Percentiles rank a stretch among this genome's conserved stretches.
phyloP scores from a whole-genome alignment of 2,113 vertebrate genomes.

The Noturus placidus region DNA sequence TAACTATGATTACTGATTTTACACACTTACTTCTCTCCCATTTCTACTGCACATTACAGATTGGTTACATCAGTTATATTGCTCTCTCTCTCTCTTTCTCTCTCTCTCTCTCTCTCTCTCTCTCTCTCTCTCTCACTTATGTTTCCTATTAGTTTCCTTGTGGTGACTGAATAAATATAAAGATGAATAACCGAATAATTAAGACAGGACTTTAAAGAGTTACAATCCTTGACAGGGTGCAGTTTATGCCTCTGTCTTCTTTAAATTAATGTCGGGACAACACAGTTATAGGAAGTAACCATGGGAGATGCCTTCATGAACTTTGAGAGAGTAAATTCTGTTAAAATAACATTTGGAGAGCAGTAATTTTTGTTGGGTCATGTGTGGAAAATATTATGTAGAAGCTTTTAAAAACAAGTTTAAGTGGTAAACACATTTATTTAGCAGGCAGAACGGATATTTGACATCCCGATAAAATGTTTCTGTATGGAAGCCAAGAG shows the following conservation, averaged over 20 bases:
- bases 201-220: neutral
- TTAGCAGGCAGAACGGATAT: neutral
- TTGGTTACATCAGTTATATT: neutral
- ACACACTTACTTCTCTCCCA: neutral
- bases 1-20: neutral
- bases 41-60: neutral
- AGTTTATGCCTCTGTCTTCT: neutral
- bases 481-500: neutral
- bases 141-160: neutral
- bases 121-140: neutral
- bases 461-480: neutral
- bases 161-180: neutral
- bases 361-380: neutral
- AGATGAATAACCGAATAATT: neutral
- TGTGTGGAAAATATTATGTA: neutral
- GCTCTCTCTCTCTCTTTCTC: neutral
- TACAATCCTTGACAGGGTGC: neutral
- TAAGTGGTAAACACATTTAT: neutral
- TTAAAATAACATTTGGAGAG: neutral
- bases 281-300: neutral
- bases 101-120: neutral
- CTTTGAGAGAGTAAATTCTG: neutral
- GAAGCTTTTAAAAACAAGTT: constrained; percentile 1
- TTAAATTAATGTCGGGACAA: neutral
- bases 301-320: neutral